These are phyloP conservation scores for Thomomys bottae DNA, from an alignment of 2,113 vertebrate genomes.

Conservation along the genomic window DNA sequence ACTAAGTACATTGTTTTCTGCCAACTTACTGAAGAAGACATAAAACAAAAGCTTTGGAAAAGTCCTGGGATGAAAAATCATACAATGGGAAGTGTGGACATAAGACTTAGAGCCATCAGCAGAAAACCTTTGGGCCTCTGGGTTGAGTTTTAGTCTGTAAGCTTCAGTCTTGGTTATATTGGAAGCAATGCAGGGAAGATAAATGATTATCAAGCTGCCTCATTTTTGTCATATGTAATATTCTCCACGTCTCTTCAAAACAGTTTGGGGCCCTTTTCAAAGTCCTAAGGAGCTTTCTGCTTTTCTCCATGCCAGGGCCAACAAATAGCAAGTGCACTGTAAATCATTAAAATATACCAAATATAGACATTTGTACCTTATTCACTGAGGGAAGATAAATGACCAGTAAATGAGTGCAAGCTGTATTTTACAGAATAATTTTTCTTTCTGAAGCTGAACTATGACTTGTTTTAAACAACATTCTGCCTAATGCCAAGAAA, in stretches of 20 bases:
- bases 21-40: slow-evolving; percentile 16
- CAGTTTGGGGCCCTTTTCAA: background rate
- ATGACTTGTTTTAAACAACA: slow-evolving; percentile 73
- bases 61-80: background rate
- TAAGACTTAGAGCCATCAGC: background rate
- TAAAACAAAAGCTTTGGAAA: background rate
- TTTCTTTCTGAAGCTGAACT: slow-evolving; percentile 73
- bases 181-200: background rate
- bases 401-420: slow-evolving; percentile 74
- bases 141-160: background rate
- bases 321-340: background rate
- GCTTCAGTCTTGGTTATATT: background rate
- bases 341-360: slow-evolving; percentile 63
- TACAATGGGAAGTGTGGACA: background rate
- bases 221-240: background rate
- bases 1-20: slow-evolving; percentile 44
- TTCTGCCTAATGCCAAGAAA: slow-evolving; percentile 65
- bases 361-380: slow-evolving; percentile 59
- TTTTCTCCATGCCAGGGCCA: background rate
- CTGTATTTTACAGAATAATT: slow-evolving; percentile 72
- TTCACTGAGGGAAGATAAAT: slow-evolving; percentile 72
- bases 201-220: background rate
- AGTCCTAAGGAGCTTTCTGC: background rate
- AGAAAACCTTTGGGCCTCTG: background rate
- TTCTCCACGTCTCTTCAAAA: slow-evolving; percentile 5